Percentiles rank a stretch among this genome's conserved stretches.
Conservation (phyloP, 2,113 vertebrate species). For the Hyla sarda region DNA sequence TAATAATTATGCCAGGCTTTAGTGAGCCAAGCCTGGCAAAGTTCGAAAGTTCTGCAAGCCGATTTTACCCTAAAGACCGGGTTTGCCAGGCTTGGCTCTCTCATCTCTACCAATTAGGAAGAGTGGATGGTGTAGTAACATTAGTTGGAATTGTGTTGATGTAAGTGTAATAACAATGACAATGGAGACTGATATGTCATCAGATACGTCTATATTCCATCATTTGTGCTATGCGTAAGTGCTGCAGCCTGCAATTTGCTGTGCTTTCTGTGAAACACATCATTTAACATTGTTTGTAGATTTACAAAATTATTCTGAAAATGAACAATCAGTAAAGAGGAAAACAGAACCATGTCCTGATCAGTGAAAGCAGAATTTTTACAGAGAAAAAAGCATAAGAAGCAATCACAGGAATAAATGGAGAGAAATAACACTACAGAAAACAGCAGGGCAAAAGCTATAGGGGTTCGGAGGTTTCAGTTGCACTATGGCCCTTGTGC, state of each 20-base stretch:
- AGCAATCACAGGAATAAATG: background rate
- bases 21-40: too few species aligned
- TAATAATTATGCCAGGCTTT: too few species aligned
- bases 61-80: too few species aligned
- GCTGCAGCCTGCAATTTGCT: constrained; percentile 9
- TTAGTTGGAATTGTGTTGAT: too few species aligned
- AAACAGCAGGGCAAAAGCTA: background rate
- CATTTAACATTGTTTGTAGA: background rate
- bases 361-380: background rate
- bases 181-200: background rate
- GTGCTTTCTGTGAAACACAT: constrained; percentile 33
- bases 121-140: too few species aligned
- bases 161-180: background rate
- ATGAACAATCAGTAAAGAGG: constrained; percentile 19
- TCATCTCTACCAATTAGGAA: too few species aligned
- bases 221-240: background rate
- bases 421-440: background rate
- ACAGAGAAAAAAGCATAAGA: background rate
- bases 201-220: constrained; percentile 9
- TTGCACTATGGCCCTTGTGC: background rate
- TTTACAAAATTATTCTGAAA: constrained; percentile 32
- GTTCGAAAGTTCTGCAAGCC: too few species aligned
- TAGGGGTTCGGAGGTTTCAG: background rate
- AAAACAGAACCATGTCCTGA: background rate
- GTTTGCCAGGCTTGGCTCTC: too few species aligned